Base-by-base conservation (phyloP, 2,797 vertebrate genomes). In the Nothura maculosa region DNA sequence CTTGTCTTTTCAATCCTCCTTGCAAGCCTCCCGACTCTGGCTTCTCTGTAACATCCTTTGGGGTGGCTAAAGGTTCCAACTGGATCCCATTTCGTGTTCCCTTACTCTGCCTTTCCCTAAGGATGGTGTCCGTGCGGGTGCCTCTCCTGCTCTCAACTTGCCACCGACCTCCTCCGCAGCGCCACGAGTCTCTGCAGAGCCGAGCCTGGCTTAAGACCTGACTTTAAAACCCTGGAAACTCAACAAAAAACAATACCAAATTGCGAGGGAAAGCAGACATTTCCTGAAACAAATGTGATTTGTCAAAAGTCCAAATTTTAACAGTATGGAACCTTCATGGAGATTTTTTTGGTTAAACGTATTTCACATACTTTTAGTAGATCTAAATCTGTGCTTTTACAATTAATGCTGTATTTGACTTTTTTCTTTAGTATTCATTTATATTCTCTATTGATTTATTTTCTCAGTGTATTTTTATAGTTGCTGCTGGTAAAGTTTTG, bases 181-280 rank as follows among this genome's bases (percentile, higher is more conserved):
- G 32, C 11, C 20, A 0, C 10, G 14, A 70, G 24, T 18, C 43
- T 38, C 63, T 74, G 27, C 34, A 17, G 52, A 17, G 52, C 52
- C 19, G 52, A 18, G 52, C 30, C 52, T 10, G 10, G 52, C 24
- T 40, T 42, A 36, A 94, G 66, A 78, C 25, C 9, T 1, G 82
- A 45, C 22, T 68, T 82, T 92, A 92, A 75, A 83, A 75, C 19
- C 68, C 48, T 43, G 64, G 58, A 92, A 90, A 40, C 4, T 68
- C 32, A 50, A 54, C 1, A 75, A 72, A 22, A 84, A 84, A 8
- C 9, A 73, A 52, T 42, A 73, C 15, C 17, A 34, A 9, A 69
- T 72, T 52, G 34, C 28, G 86, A 83, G 7, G 12, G n/a, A 76
- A 83, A 91, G 24, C 30, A 61, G 81, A 67, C 6, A 58, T 19